Base-by-base conservation (phyloP, 2,888 invertebrate species). In the Pteria penguin region DNA sequence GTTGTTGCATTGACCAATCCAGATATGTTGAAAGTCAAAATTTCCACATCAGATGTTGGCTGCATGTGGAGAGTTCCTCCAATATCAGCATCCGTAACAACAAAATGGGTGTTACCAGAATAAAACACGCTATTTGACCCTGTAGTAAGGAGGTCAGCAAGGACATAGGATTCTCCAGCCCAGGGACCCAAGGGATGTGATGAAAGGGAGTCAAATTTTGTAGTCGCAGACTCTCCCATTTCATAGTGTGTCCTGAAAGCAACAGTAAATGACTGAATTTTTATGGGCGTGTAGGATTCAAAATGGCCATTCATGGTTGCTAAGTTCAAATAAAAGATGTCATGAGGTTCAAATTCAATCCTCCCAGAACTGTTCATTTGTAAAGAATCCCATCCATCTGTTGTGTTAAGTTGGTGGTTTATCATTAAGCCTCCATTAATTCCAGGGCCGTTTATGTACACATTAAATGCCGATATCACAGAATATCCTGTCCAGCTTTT, bases 371-470 rank as follows among this genome's bases (percentile, higher is more conserved):
- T 32, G 22, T 75, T 68, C 11, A 85, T 80, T 8, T 77, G 66
- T n/a, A 86, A 58, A 22, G 70, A 74, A 57, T 85, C 82, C 86
- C 84, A 84, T 1, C 81, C 80, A 61, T 76, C 81, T 18, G 72
- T 63, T 18, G 67, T 18, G 3, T 72, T 72, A 2, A 60, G 68
- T 3, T 75, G 58, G 32, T 76, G 60, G 52, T 81, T 84, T 8
- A 74, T 63, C 31, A 85, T 65, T 45, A 60, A 54, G 0, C 86
- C 86, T 2, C 81, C 80, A 26, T 75, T 63, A 8, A 62, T 8
- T 81, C 65, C 18, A 36, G 55, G 57, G 8, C 87, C 87, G 45
- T 79, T 52, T 5, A 87, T 68, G 29, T 74, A 72, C 14, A 86
- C 55, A 11, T 66, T 63, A 45, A 82, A 76, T n/a, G 82, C 69